Base-by-base conservation (phyloP, 2,888 invertebrate species). In the Oxytorus armatus region DNA sequence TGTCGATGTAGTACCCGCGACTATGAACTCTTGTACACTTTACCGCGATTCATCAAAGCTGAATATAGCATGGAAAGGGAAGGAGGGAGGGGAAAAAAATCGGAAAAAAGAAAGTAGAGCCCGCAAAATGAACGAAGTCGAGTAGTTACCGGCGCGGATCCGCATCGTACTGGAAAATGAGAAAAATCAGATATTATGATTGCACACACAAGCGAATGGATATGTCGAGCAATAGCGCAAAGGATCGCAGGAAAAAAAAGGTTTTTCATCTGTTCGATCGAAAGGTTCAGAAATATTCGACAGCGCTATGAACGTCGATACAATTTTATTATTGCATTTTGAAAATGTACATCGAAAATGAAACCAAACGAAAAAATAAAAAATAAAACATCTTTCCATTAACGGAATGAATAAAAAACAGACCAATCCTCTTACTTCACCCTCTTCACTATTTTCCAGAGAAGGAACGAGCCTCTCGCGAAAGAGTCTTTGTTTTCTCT, bases 1-100 rank as follows among this genome's bases (percentile, higher is more conserved):
- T 25, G 33, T 53, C 51, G 10, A 29, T 36, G 49, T 8, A 4
- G 3, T 8, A 44, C 16, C 33, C 16, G 39, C 53, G 5, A 25
- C 55, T 42, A 65, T 21, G 44, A 74, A 65, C 53, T 44, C 55
- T 44, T 42, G n/a, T n/a, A n/a, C 57, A 76, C 73, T 79, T 75
- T 55, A 61, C 61, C 53, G 72, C 68, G 72, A 79, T 81, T 83
- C 79, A 81, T 83, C 79, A 78, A 81, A 77, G 79, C 69, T 73
- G 63, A 81, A 79, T 76, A 72, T 63, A 49, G 42, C 36, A 72
- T 49, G 44, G 29, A 10, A 14, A 44, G 39, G 53, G 73, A 77
- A 73, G 68, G 55, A 74, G 25, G 23, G 21, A 18, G 25, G 16
- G 44, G 16, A 33, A 44, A 36, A 23, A 44, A 69, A 66, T 25